Percentiles rank a stretch among this genome's conserved stretches.
phyloP scores from a whole-genome alignment of 23 tunicate species.

The Diplosoma virens region DNA sequence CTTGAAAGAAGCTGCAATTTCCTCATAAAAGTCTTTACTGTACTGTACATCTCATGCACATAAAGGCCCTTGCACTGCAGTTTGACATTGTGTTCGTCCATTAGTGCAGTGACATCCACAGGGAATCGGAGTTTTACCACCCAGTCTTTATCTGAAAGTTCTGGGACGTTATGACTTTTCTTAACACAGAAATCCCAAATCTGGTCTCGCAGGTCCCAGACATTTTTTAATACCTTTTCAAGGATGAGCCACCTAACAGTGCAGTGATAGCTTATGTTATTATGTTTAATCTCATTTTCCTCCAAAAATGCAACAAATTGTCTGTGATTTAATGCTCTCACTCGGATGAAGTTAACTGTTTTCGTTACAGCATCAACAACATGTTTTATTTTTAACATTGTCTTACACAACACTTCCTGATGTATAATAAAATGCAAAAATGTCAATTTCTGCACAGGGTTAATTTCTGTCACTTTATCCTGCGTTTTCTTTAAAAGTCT shows the following conservation, averaged over 20 bases:
- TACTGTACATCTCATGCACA: constrained; percentile 5
- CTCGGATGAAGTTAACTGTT: constrained; percentile 17
- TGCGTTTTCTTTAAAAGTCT: constrained; percentile 9
- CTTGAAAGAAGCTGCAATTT: constrained; percentile 5
- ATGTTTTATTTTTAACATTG: constrained; percentile 2
- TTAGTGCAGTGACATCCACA: background rate
- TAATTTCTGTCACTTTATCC: constrained; percentile 5
- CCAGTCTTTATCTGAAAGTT: too few relatives aligned
- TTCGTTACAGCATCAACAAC: background rate
- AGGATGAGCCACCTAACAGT: too few relatives aligned
- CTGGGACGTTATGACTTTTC: too few relatives aligned
- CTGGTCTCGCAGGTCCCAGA: too few relatives aligned
- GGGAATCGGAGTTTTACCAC: too few relatives aligned
- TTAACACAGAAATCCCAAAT: too few relatives aligned
- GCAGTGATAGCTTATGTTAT: too few relatives aligned
- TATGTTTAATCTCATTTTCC: constrained; percentile 11
- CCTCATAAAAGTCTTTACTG: constrained; percentile 6
- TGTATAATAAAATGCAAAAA: background rate
- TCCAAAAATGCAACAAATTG: constrained; percentile 9
- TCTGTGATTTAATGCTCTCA: constrained; percentile 27
- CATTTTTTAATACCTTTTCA: too few relatives aligned
- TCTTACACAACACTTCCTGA: constrained; percentile 12
- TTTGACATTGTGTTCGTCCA: constrained; percentile 1
- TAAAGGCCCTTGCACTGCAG: background rate
- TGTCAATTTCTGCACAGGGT: background rate